These are phyloP conservation scores for Melanotaenia duboulayi DNA, from an alignment of 2,113 vertebrate species.

Conservation along the genomic window DNA sequence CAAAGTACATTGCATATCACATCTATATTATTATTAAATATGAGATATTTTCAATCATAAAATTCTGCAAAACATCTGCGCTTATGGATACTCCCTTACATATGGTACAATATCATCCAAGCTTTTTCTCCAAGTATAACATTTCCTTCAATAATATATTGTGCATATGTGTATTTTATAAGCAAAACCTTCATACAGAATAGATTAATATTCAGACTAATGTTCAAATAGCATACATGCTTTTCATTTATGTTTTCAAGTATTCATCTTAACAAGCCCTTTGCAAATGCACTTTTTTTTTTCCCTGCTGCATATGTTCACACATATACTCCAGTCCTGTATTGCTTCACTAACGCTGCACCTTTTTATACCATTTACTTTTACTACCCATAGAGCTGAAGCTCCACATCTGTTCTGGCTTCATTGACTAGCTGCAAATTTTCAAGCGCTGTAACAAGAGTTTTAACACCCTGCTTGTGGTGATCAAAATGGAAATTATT, in stretches of 20 bases:
- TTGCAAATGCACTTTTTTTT: constrained; percentile 1
- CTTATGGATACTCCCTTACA: too few species aligned
- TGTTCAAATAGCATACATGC: constrained; percentile 17
- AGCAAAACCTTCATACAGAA: background rate
- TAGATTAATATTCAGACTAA: constrained; percentile 12
- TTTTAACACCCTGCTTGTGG: constrained; percentile 5
- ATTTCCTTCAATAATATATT: background rate
- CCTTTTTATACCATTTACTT: background rate
- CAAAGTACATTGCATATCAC: background rate
- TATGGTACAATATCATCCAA: too few species aligned
- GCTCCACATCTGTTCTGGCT: background rate
- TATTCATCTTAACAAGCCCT: background rate
- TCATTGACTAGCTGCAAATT: background rate
- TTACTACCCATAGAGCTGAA: background rate
- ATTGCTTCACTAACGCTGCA: background rate
- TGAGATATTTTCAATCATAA: too few species aligned
- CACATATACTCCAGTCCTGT: background rate
- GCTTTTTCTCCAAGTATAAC: too few species aligned
- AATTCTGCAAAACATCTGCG: too few species aligned
- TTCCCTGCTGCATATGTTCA: background rate
- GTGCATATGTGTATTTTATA: background rate
- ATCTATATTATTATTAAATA: too few species aligned
- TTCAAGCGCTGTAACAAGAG: background rate
- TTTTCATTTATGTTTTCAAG: constrained; percentile 4
- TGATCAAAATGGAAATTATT: constrained; percentile 31